Evolutionary conservation across 2,113 vertebrate genomes (phyloP).

Genomic region (Eudyptes chrysolophus): DNA sequence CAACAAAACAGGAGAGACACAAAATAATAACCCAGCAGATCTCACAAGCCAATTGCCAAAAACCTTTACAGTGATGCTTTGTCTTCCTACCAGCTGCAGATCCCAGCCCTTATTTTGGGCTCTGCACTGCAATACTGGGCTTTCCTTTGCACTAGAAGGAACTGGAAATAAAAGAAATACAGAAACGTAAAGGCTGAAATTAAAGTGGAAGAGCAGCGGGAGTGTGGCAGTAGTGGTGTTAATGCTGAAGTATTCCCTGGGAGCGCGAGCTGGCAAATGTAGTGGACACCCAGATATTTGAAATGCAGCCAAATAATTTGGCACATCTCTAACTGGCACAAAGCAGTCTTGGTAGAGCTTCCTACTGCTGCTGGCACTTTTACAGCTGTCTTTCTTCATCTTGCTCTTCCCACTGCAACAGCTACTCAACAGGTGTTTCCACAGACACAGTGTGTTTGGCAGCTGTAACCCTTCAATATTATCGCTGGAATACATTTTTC

Average conservation of each 20-base stretch:
- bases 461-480: slow-evolving; percentile 72
- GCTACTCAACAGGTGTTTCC: slow-evolving; percentile 82
- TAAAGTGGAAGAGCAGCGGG: not conserved
- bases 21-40: slow-evolving; percentile 23
- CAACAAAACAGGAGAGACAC: not conserved
- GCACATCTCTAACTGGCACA: slow-evolving; percentile 78
- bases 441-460: slow-evolving; percentile 75
- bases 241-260: slow-evolving; percentile 72
- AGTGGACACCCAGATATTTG: slow-evolving; percentile 81
- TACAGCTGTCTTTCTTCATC: slow-evolving; percentile 81
- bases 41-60: slow-evolving; percentile 56
- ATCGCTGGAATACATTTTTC: slow-evolving; percentile 72
- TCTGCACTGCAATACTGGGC: slow-evolving; percentile 22
- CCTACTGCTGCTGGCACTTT: slow-evolving; percentile 78
- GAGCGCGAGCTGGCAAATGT: slow-evolving; percentile 71
- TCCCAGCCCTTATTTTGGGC: slow-evolving; percentile 32
- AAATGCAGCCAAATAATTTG: slow-evolving; percentile 76
- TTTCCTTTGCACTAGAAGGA: slow-evolving; percentile 15
- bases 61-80: slow-evolving; percentile 10
- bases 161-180: not conserved
- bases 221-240: slow-evolving; percentile 51
- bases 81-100: slow-evolving; percentile 25
- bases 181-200: not conserved
- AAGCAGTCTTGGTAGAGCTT: slow-evolving; percentile 67
- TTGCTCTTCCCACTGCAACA: slow-evolving; percentile 65